Evolutionary conservation across 2,113 vertebrate genomes (phyloP).

Genomic region (Dromas ardeola): DNA sequence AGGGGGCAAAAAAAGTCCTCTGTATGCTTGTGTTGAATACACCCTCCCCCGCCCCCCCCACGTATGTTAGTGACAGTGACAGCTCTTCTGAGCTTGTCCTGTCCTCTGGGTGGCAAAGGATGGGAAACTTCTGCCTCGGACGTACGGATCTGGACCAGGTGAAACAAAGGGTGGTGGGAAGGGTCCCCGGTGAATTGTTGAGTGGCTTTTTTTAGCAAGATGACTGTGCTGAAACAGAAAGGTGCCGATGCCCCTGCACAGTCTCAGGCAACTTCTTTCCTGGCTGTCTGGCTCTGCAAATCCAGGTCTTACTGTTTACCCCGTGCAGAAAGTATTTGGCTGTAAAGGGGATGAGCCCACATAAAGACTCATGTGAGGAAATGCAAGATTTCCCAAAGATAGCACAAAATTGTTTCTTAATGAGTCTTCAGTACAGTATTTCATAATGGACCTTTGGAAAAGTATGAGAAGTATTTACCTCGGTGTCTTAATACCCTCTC

Average conservation of each 20-base stretch:
- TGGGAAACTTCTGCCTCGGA: background rate
- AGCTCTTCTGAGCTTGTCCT: background rate
- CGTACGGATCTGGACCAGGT: background rate
- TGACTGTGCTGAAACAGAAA: background rate
- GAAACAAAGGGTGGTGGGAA: background rate
- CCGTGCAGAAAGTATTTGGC: background rate
- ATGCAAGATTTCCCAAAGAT: constrained; percentile 6
- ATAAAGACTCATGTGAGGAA: background rate
- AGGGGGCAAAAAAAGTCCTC: background rate
- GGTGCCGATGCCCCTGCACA: background rate
- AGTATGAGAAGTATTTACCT: background rate
- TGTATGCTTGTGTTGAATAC: background rate
- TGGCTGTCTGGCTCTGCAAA: background rate
- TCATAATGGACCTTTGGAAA: background rate
- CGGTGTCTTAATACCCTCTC: background rate
- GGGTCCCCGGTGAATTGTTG: background rate
- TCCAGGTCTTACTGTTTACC: background rate
- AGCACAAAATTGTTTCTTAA: background rate
- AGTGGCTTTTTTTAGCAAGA: background rate
- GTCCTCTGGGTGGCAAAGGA: background rate
- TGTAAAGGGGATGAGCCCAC: background rate
- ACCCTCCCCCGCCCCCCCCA: no score
- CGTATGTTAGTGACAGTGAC: background rate
- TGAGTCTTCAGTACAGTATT: background rate
- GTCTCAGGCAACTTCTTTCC: background rate